Conservation (phyloP, 2,113 vertebrate species). For the Anarrhichthys ocellatus region DNA sequence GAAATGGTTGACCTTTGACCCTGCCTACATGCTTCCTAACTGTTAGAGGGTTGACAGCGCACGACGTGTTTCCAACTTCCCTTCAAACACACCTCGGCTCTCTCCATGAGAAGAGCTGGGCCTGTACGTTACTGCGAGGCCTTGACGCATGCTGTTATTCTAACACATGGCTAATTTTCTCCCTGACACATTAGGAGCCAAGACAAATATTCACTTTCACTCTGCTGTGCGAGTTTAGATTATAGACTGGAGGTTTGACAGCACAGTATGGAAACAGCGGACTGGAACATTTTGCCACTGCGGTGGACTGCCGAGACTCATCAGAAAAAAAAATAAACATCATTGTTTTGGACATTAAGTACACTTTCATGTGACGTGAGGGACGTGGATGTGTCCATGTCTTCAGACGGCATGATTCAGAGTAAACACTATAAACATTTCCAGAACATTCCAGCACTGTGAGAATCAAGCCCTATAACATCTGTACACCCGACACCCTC, state of each 20-base stretch:
- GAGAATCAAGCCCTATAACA: slow-evolving; percentile 37
- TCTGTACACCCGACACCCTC: slow-evolving; percentile 20
- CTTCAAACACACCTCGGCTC: slow-evolving; percentile 30
- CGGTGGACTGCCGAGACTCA: slow-evolving; percentile 5
- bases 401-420: slow-evolving; percentile 3
- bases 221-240: slow-evolving; percentile 68
- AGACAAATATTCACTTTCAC: slow-evolving; percentile 72
- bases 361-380: slow-evolving; percentile 35
- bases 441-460: slow-evolving; percentile 42
- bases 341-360: slow-evolving; percentile 23
- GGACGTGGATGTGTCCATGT: slow-evolving; percentile 20
- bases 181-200: slow-evolving; percentile 71
- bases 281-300: slow-evolving; percentile 48
- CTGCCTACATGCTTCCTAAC: slow-evolving; percentile 11
- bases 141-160: slow-evolving; percentile 68
- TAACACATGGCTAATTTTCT: slow-evolving; percentile 74
- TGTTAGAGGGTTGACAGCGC: slow-evolving; percentile 43
- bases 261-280: slow-evolving; percentile 50
- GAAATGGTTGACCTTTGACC: slow-evolving; percentile 49
- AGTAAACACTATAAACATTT: slow-evolving; percentile 43
- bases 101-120: slow-evolving; percentile 7
- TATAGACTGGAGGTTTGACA: slow-evolving; percentile 46
- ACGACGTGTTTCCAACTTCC: slow-evolving; percentile 17
- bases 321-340: slow-evolving; percentile 20
- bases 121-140: slow-evolving; percentile 48